Evolutionary conservation across 2,113 vertebrate genomes (phyloP), one percentile per base, ranked within the genome.

Genomic region (Phrynosoma blainvillii): DNA sequence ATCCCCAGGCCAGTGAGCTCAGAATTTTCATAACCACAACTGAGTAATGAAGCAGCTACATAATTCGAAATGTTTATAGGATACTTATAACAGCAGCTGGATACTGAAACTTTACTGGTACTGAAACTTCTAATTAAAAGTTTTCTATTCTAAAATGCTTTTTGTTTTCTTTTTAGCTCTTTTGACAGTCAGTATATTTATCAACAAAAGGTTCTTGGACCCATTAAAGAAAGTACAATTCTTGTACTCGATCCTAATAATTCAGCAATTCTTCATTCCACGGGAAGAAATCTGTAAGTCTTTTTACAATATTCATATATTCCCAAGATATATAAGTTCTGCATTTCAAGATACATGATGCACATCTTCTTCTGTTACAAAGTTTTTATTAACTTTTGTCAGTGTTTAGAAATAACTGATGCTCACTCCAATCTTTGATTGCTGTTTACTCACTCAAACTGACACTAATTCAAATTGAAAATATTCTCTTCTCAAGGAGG

Each of bases 141-240:
- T 62, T 94, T 94, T 86, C 85, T 81, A 16, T 94, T 94, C 25
- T 78, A 74, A 52, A 94, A 3, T 86, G 59, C 93, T 87, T 91
- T 65, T 82, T 86, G 11, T 94, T 25, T 89, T 68, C 62, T 88
- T 8, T 94, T 40, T 88, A 99, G 99, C 89, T 98, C 98, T 65
- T 99, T 99, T 95, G 96, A 98, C 94, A 96, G 89, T 83, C 96
- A 96, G 52, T 98, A 95, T 75, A 75, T 97, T 88, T 99, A 99
- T 96, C 98, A 98, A 92, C 97, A 98, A 95, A 97, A 95, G 95
- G 97, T 96, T 73, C 96, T 98, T 5, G 99, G 98, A 82, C 98
- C 98, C 5, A 99, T 99, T 92, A 98, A 98, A 95, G 98, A 99
- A 91, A 97, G 97, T 79, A 98, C 98, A 9, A 97, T 99, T 93